Conservation (phyloP, 2,113 vertebrate species). For the Gymnorhina tibicen region DNA sequence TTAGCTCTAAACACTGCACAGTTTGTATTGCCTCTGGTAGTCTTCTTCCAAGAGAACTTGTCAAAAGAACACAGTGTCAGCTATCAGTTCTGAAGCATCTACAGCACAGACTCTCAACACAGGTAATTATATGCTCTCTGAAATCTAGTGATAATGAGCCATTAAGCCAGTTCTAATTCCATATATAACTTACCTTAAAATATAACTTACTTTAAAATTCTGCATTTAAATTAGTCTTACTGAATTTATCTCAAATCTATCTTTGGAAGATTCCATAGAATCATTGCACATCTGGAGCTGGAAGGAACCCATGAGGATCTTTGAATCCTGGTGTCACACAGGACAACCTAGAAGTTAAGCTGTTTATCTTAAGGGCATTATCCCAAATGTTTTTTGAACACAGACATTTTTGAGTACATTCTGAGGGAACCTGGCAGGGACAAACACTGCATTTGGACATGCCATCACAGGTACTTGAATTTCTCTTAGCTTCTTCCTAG, state of each 20-base stretch:
- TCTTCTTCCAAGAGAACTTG: neutral
- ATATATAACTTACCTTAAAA: neutral
- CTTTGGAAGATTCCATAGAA: neutral
- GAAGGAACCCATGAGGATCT: neutral
- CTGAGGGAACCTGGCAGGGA: neutral
- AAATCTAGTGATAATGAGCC: neutral
- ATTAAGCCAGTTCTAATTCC: neutral
- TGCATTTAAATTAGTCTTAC: neutral
- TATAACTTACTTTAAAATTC: neutral
- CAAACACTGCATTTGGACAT: neutral
- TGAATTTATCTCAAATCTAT: neutral
- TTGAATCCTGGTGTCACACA: neutral
- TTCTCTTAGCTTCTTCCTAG: neutral
- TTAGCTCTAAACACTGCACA: neutral
- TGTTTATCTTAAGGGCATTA: neutral
- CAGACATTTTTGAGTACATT: neutral
- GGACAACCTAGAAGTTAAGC: neutral
- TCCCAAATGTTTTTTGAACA: neutral
- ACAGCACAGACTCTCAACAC: constrained; percentile 71
- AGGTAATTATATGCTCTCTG: constrained; percentile 71
- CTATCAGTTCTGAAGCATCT: constrained; percentile 73
- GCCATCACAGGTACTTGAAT: neutral
- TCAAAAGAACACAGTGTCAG: neutral
- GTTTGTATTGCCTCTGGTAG: neutral
- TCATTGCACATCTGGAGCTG: neutral